These are phyloP conservation scores for Gnatocerus cornutus DNA, from an alignment of 2,888 invertebrate species.

Conservation along the genomic window DNA sequence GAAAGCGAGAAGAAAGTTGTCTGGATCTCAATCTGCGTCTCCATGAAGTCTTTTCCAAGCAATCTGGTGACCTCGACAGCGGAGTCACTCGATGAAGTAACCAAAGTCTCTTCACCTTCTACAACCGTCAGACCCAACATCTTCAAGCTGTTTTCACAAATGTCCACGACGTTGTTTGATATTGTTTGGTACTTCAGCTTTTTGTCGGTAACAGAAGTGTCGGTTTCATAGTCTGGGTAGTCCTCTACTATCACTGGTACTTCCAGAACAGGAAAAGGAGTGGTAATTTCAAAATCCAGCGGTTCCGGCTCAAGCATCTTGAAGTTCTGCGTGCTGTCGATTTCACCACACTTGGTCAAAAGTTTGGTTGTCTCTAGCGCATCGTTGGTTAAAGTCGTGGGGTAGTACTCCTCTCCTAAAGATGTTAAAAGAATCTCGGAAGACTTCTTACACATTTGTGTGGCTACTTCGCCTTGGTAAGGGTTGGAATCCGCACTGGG, in stretches of 20 bases:
- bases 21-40: background rate
- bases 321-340: conserved; percentile 15
- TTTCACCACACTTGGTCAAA: conserved; percentile 28
- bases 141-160: conserved; percentile 20
- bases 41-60: conserved; percentile 1
- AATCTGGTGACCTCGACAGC: conserved; percentile 11
- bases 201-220: conserved; percentile 7
- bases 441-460: conserved; percentile 12
- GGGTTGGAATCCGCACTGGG: conserved; percentile 9
- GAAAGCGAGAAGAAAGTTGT: background rate
- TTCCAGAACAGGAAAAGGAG: conserved; percentile 26
- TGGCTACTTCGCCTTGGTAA: conserved; percentile 11
- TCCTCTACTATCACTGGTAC: conserved; percentile 23
- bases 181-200: conserved; percentile 18
- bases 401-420: background rate
- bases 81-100: background rate
- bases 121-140: conserved; percentile 16
- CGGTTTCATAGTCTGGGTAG: conserved; percentile 31
- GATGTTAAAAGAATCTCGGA: background rate
- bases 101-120: conserved; percentile 20
- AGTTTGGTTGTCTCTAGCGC: background rate
- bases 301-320: background rate
- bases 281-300: conserved; percentile 5
- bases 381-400: background rate
- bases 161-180: conserved; percentile 6